These are phyloP conservation scores for Apocrypta bakeri DNA, from an alignment of 1,140 invertebrate genomes.

Conservation along the genomic window DNA sequence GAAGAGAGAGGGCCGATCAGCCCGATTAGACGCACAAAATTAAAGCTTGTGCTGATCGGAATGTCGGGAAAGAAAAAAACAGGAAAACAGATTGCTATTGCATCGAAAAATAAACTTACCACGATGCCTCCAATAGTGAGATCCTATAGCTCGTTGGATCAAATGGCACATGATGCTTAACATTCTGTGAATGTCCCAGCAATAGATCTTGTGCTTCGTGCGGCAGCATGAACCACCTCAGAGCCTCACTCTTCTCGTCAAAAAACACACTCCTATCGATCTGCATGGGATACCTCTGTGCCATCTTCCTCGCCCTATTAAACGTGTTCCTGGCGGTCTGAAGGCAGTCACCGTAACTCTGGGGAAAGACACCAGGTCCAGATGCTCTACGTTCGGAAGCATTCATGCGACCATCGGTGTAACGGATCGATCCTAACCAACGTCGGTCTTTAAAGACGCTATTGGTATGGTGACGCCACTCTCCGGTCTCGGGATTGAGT, in stretches of 20 bases:
- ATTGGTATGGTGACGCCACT: constrained; percentile 91
- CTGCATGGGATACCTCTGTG: constrained; percentile 81
- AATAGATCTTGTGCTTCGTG: constrained; percentile 84
- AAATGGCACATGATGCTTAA: constrained; percentile 85
- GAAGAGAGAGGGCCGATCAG: neutral
- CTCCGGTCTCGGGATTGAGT: constrained; percentile 89
- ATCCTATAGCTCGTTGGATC: constrained; percentile 73
- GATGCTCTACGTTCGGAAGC: constrained; percentile 81
- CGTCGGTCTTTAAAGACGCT: constrained; percentile 86
- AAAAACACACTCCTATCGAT: constrained; percentile 82
- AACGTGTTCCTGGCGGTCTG: constrained; percentile 87
- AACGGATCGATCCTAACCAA: constrained; percentile 87
- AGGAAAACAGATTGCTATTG: neutral
- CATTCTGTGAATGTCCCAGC: constrained; percentile 82
- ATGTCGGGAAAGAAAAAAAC: neutral
- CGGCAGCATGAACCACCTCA: constrained; percentile 91
- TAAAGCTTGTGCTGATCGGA: neutral
- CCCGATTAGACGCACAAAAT: neutral
- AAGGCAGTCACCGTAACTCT: constrained; percentile 84
- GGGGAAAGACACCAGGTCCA: constrained; percentile 81
- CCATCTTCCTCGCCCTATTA: constrained; percentile 84
- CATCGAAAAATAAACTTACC: constrained; percentile 48
- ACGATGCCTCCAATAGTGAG: constrained; percentile 36
- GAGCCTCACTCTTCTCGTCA: constrained; percentile 79
- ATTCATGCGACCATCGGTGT: constrained; percentile 85